Evolutionary conservation across 2,797 vertebrate species (phyloP), one percentile per base, ranked within the genome.

Genomic region (Cyclopterus lumpus): DNA sequence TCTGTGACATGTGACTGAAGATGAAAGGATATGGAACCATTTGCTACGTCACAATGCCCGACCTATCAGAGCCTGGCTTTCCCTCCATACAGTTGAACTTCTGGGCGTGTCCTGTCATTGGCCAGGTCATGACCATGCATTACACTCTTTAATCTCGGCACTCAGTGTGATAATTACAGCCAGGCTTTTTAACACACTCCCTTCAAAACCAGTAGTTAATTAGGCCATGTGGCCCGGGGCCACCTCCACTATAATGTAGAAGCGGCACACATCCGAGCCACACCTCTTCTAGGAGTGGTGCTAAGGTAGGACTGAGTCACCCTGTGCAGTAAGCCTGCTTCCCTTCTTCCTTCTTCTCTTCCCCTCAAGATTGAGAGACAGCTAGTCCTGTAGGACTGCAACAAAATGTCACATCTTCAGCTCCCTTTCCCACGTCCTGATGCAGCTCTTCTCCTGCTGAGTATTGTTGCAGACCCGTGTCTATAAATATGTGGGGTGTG

Each of bases 241-340:
- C 85, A 86, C 74, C 76, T 81, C 71, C 69, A 84, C 72, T 71
- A 65, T 44, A 79, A 59, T 87, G 81, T 61, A 77, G 55, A 84
- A 46, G 73, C 84, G 77, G 82, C 77, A 86, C 69, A 59, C 36
- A 48, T 24, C 49, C 9, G 15, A 66, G 69, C 71, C 86, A 77
- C 89, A 80, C 86, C 84, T 83, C 40, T 82, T 76, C 75, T 88
- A 83, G 93, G 93, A 88, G 91, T 91, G 93, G 84, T 78, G 68
- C 72, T 81, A 67, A 88, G 71, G 79, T 91, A 87, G 84, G 79
- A 89, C 90, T 94, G 92, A 95, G 91, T 93, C 89, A 90, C 76
- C 68, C 12, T 66, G 83, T 83, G 74, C 73, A 75, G 80, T 80
- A 80, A 58, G 81, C 79, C 75, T 59, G 62, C 67, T 62, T 82